phyloP scores from a whole-genome alignment of 2,113 vertebrate species.

The Collichthys lucidus region DNA sequence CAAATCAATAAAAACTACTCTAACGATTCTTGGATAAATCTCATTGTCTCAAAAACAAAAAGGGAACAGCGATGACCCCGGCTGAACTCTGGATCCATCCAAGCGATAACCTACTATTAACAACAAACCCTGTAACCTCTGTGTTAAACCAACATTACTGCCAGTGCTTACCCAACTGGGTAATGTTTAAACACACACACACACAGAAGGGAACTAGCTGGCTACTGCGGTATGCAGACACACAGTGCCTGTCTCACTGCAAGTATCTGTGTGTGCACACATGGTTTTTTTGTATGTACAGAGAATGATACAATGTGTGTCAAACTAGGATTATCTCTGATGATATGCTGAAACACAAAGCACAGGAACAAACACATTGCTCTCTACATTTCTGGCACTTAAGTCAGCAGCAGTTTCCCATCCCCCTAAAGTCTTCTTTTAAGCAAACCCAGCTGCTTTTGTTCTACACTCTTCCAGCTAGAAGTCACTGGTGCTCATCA shows the following conservation, averaged over 20 bases:
- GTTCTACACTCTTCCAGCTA: neutral
- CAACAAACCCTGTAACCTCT: slow-evolving; percentile 73
- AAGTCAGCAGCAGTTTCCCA: neutral
- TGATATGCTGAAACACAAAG: neutral
- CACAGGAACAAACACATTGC: slow-evolving; percentile 7
- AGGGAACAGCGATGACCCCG: slow-evolving; percentile 43
- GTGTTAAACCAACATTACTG: slow-evolving; percentile 68
- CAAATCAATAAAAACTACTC: neutral
- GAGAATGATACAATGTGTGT: slow-evolving; percentile 3
- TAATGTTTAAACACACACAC: slow-evolving; percentile 66
- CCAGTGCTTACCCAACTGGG: slow-evolving; percentile 62
- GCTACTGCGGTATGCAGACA: slow-evolving; percentile 43
- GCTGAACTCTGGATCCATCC: slow-evolving; percentile 66
- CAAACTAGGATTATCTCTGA: slow-evolving; percentile 21
- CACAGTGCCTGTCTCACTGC: slow-evolving; percentile 32
- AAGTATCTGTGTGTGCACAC: slow-evolving; percentile 42
- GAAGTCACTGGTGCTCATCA: neutral
- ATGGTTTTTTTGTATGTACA: slow-evolving; percentile 16
- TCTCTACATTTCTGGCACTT: neutral
- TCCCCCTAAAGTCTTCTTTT: neutral
- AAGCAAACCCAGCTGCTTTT: neutral
- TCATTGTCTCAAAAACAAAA: slow-evolving; percentile 12
- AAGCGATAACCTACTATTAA: slow-evolving; percentile 60
- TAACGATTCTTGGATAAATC: neutral
- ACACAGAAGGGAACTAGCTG: slow-evolving; percentile 17